Percentiles rank a stretch among this genome's conserved stretches.
These are phyloP conservation scores for Tadarida brasiliensis DNA, from an alignment of 2,797 vertebrate species.

Conservation along the genomic window DNA sequence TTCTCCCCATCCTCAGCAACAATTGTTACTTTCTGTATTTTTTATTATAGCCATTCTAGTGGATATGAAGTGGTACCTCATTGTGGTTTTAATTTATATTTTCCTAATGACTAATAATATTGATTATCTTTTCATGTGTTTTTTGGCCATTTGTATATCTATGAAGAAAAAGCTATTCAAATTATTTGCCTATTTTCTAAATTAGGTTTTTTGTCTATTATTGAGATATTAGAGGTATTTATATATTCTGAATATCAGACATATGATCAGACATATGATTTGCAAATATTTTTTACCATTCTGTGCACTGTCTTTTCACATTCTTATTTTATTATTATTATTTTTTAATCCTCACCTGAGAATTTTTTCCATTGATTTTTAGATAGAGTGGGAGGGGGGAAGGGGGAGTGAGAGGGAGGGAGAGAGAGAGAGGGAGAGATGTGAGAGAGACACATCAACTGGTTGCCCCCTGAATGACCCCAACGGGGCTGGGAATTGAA, in stretches of 20 bases:
- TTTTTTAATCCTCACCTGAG: no score
- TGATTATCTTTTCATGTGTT: no score
- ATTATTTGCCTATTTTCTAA: background rate
- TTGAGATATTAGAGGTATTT: background rate
- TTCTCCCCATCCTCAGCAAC: background rate
- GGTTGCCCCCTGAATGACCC: no score
- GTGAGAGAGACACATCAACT: no score
- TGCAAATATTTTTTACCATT: background rate
- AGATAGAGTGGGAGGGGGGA: no score
- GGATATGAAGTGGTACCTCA: background rate
- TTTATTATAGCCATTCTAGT: background rate
- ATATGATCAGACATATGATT: background rate
- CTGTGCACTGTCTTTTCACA: background rate
- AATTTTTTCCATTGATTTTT: no score
- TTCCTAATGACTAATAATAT: no score
- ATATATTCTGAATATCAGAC: background rate
- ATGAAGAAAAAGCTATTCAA: background rate
- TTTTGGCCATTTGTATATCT: no score
- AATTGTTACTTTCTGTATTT: background rate
- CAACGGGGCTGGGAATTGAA: no score
- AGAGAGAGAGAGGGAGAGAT: no score
- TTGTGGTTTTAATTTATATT: background rate
- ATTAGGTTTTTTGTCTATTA: background rate
- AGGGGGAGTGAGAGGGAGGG: no score
- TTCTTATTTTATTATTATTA: no score